These are phyloP conservation scores for Noctua fimbriata DNA, from an alignment of 2,888 invertebrate species.

Conservation along the genomic window DNA sequence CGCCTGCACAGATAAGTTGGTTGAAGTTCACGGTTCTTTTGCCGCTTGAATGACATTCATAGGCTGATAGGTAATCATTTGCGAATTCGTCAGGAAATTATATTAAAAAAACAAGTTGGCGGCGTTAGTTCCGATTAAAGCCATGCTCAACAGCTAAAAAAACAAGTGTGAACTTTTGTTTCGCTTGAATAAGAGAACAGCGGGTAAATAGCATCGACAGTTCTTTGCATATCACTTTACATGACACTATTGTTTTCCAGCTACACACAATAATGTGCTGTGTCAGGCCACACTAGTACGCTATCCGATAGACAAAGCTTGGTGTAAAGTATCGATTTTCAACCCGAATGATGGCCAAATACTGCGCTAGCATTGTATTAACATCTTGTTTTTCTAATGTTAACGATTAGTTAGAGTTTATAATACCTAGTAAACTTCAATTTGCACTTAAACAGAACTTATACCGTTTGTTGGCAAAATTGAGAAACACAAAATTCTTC, in stretches of 20 bases:
- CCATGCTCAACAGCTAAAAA: not conserved
- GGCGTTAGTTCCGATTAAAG: not conserved
- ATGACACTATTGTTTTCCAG: slow-evolving; percentile 32
- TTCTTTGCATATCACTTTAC: slow-evolving; percentile 13
- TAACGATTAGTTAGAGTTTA: no score
- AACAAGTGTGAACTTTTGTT: not conserved
- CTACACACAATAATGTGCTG: not conserved
- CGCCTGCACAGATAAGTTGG: no score
- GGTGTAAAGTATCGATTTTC: slow-evolving; percentile 21
- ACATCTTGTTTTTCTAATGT: not conserved
- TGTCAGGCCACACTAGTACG: not conserved
- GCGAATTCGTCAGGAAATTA: not conserved
- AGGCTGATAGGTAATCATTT: not conserved
- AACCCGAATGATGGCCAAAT: not conserved
- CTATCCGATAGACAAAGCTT: not conserved
- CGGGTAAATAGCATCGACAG: not conserved
- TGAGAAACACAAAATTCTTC: not conserved
- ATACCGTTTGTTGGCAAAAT: not conserved
- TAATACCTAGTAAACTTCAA: no score
- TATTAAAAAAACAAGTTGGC: not conserved
- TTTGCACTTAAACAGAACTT: no score
- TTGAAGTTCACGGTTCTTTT: not conserved
- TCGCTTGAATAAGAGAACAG: not conserved
- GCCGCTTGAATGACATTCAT: not conserved
- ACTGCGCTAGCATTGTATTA: not conserved